Evolutionary conservation across 2,888 invertebrate genomes (phyloP).

Genomic region (Protophormia terraenovae): DNA sequence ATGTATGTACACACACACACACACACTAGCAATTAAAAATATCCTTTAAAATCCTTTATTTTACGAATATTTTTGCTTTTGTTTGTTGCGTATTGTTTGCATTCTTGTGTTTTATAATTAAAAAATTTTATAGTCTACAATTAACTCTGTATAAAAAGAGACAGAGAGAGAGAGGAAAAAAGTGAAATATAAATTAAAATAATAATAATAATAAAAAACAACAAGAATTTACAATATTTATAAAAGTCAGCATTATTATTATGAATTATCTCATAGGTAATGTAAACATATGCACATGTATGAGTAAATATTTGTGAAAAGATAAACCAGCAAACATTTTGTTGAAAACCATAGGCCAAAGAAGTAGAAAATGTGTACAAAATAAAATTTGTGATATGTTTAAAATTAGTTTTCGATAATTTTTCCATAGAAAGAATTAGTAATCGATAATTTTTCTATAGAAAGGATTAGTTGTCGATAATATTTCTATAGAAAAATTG

Average conservation of each 20-base stretch:
- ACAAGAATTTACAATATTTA: constrained; percentile 28
- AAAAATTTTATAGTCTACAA: constrained; percentile 34
- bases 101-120: constrained; percentile 51
- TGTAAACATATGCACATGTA: not conserved
- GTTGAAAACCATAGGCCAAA: no score
- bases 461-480: no score
- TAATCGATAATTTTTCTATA: no score
- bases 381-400: no score
- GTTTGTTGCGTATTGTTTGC: constrained; percentile 5
- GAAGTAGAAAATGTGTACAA: no score
- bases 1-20: no score
- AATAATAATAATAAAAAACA: not conserved
- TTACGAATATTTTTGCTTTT: not conserved
- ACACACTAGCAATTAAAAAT: not conserved
- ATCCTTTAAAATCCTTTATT: not conserved
- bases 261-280: constrained; percentile 30
- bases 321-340: no score
- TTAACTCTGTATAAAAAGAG: not conserved
- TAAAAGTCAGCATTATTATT: constrained; percentile 53
- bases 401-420: no score
- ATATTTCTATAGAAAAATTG: no score
- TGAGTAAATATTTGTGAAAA: not conserved
- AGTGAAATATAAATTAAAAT: constrained; percentile 2
- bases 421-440: no score
- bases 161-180: no score